Percentiles rank a stretch among this genome's conserved stretches.
These are phyloP conservation scores for Mionectes macconnelli DNA, from an alignment of 2,113 vertebrate species.

Conservation along the genomic window DNA sequence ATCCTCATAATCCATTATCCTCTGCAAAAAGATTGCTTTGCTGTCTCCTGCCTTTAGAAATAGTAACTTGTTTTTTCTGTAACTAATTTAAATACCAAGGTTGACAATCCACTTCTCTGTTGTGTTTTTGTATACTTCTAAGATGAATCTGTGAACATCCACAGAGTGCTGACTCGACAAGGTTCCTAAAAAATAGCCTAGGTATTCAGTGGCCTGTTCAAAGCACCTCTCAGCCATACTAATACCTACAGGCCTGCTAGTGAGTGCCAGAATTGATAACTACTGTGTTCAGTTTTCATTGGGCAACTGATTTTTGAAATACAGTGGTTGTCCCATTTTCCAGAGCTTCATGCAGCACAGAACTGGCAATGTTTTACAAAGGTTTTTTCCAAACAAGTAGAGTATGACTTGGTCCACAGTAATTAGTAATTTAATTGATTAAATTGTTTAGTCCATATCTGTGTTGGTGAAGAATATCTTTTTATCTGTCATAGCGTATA, in stretches of 20 bases:
- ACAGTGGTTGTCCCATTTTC: not conserved
- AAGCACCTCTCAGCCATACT: not conserved
- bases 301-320: not conserved
- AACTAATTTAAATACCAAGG: not conserved
- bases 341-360: not conserved
- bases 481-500: not conserved
- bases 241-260: not conserved
- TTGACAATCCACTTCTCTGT: not conserved
- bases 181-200: not conserved
- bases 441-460: not conserved
- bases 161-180: accelerated
- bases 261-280: not conserved
- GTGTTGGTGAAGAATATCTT: not conserved
- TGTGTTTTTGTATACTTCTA: not conserved
- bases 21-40: not conserved
- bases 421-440: not conserved
- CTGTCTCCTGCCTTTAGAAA: not conserved
- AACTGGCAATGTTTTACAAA: not conserved
- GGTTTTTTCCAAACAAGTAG: not conserved
- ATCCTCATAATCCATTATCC: not conserved
- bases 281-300: not conserved
- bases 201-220: not conserved
- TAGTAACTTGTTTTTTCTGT: not conserved
- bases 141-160: not conserved
- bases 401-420: not conserved